Evolutionary conservation across 2,113 vertebrate species (phyloP).

Genomic region (Corapipo altera): DNA sequence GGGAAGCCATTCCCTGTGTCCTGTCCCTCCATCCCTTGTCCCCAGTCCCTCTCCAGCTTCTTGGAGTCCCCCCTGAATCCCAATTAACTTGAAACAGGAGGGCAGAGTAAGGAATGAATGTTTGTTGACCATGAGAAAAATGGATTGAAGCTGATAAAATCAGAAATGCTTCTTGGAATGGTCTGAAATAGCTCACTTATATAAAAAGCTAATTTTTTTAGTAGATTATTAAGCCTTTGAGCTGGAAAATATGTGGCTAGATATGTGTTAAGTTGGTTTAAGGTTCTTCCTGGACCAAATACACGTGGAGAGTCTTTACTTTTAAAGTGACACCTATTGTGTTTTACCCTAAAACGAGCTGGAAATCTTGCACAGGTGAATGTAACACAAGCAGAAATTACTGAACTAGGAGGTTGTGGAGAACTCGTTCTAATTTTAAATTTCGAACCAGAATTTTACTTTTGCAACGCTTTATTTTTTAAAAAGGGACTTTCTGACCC

Average conservation of each 20-base stretch:
- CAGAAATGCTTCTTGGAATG: neutral
- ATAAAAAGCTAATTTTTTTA: too few relatives aligned
- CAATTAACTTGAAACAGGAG: neutral
- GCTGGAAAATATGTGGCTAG: neutral
- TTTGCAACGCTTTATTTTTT: neutral
- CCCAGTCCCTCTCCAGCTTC: neutral
- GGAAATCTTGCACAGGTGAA: neutral
- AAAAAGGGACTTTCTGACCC: neutral
- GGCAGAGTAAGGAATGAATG: neutral
- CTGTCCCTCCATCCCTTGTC: neutral
- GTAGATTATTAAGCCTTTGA: neutral
- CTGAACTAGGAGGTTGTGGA: neutral
- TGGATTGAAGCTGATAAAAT: neutral
- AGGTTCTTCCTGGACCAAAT: neutral
- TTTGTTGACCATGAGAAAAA: neutral
- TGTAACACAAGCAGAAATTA: neutral
- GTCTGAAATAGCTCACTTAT: neutral
- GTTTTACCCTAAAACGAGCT: neutral
- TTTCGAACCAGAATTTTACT: neutral
- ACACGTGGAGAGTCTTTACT: too few relatives aligned
- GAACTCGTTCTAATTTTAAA: neutral
- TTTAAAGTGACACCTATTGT: neutral
- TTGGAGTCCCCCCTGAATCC: neutral
- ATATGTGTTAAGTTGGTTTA: neutral
- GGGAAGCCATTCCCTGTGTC: neutral